These are phyloP conservation scores for Malacosoma neustria DNA, from an alignment of 2,888 invertebrate species.

Conservation along the genomic window DNA sequence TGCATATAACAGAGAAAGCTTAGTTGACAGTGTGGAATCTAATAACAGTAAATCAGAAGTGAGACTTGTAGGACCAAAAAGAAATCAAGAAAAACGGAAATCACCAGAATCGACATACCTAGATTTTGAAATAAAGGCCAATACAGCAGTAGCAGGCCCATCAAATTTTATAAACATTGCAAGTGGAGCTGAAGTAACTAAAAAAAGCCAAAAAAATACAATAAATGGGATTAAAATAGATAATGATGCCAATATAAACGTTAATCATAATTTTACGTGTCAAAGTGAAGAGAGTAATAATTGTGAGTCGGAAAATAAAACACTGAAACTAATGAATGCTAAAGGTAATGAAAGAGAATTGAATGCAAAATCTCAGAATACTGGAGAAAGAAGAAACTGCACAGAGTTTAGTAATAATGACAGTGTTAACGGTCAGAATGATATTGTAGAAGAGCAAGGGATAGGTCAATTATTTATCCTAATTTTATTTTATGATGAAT, in stretches of 20 bases:
- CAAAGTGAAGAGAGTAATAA: constrained; percentile 1
- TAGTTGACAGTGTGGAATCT: too few relatives aligned
- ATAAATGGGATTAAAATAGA: too few relatives aligned
- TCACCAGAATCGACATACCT: too few relatives aligned
- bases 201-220: background rate
- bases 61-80: too few relatives aligned
- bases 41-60: too few relatives aligned
- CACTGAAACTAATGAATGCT: constrained; percentile 10
- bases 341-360: constrained; percentile 13
- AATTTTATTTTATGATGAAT: constrained; percentile 38
- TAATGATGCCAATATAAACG: background rate
- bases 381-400: constrained; percentile 16
- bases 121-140: too few relatives aligned
- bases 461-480: constrained; percentile 55
- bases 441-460: constrained; percentile 30
- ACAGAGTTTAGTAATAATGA: constrained; percentile 34
- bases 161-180: too few relatives aligned
- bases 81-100: too few relatives aligned
- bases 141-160: too few relatives aligned
- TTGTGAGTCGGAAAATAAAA: constrained; percentile 6
- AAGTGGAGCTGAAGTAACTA: too few relatives aligned
- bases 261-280: background rate
- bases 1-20: too few relatives aligned
- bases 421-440: constrained; percentile 37
- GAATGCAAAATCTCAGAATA: constrained; percentile 11